A percentile compares a stretch with the other conserved stretches of the same genome.
phyloP scores from a whole-genome alignment of 2,888 invertebrate genomes.

The Tinea pellionella region DNA sequence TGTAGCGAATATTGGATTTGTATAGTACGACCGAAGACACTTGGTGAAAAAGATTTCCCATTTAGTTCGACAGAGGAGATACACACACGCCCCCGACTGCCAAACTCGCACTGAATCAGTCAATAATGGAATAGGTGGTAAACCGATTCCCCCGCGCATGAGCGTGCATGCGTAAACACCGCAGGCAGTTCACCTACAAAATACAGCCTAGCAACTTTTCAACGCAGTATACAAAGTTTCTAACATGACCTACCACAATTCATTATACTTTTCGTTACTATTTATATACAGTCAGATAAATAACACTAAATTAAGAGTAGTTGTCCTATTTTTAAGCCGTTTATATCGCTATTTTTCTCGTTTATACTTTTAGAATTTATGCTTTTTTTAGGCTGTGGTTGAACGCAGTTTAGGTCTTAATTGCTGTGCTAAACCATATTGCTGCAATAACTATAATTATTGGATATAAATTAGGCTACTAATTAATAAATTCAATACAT shows the following conservation, averaged over 20 bases:
- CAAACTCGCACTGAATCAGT: conserved; percentile 37
- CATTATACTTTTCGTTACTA: too few relatives aligned
- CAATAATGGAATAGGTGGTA: not conserved
- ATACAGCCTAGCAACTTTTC: conserved; percentile 35
- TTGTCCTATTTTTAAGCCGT: too few relatives aligned
- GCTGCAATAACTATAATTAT: too few relatives aligned
- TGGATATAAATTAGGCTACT: too few relatives aligned
- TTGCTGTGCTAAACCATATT: conserved; percentile 27
- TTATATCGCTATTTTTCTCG: too few relatives aligned
- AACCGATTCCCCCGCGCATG: not conserved
- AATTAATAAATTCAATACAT: too few relatives aligned
- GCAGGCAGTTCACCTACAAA: too few relatives aligned
- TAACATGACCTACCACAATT: too few relatives aligned
- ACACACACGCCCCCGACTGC: conserved; percentile 53
- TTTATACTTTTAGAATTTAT: not conserved
- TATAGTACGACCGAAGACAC: conserved; percentile 44
- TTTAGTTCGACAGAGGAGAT: conserved; percentile 61
- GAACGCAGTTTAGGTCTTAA: conserved; percentile 26
- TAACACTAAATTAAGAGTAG: too few relatives aligned
- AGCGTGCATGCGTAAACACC: not conserved
- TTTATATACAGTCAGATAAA: too few relatives aligned
- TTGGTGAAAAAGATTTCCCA: conserved; percentile 58
- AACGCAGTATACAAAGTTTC: not conserved
- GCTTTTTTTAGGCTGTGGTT: conserved; percentile 28
- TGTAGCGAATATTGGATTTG: conserved; percentile 58